These are phyloP conservation scores for Thymelicus sylvestris DNA, from an alignment of 2,888 invertebrate genomes.

Conservation along the genomic window DNA sequence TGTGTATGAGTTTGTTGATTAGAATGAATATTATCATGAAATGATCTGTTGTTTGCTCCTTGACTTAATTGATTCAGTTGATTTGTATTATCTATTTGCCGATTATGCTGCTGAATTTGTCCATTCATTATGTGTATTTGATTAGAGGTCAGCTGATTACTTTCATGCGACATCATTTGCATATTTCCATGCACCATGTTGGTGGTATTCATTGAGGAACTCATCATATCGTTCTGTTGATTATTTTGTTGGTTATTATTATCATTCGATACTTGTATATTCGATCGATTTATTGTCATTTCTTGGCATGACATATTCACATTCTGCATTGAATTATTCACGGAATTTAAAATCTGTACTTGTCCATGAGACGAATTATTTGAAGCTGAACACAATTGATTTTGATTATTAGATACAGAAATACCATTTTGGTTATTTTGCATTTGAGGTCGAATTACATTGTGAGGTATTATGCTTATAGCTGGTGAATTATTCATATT, in stretches of 20 bases:
- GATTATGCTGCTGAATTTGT: constrained; percentile 73
- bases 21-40: constrained; percentile 70
- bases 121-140: constrained; percentile 82
- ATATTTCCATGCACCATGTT: constrained; percentile 72
- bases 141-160: constrained; percentile 64
- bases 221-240: constrained; percentile 69
- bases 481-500: constrained; percentile 68
- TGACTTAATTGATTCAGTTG: constrained; percentile 73
- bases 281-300: constrained; percentile 66
- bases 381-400: constrained; percentile 73
- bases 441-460: constrained; percentile 67
- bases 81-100: constrained; percentile 65
- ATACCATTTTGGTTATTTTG: constrained; percentile 72
- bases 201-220: constrained; percentile 59
- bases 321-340: constrained; percentile 73
- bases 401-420: constrained; percentile 66
- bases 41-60: constrained; percentile 61
- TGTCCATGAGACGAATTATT: constrained; percentile 69
- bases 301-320: constrained; percentile 77
- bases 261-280: constrained; percentile 63
- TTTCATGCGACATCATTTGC: constrained; percentile 74
- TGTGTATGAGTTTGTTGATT: constrained; percentile 69
- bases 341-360: constrained; percentile 72
- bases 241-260: constrained; percentile 62
- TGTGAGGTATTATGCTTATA: constrained; percentile 77